Evolutionary conservation across 2,113 vertebrate species (phyloP).

Genomic region (Corythornis madagascariensis): DNA sequence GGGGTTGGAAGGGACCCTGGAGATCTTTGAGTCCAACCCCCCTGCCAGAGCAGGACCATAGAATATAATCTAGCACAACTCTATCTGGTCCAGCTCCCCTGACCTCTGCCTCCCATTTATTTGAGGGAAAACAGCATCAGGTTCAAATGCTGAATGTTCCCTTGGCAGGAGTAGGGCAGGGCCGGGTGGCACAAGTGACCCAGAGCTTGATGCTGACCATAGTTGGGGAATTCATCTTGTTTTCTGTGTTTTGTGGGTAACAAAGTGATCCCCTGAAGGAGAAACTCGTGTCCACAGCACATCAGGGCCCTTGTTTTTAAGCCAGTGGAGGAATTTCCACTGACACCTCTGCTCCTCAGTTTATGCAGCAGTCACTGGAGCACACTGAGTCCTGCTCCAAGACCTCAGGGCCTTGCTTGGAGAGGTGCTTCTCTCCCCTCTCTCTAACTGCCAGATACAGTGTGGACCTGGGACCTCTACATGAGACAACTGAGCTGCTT

Average conservation of each 20-base stretch:
- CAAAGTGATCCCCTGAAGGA: background rate
- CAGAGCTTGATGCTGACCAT: background rate
- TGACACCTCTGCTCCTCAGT: rapidly evolving
- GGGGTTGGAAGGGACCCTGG: too few relatives aligned
- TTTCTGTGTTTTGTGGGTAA: background rate
- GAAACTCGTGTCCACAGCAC: background rate
- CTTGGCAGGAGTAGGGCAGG: background rate
- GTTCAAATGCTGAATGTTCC: background rate
- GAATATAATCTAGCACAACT: too few relatives aligned
- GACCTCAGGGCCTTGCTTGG: background rate
- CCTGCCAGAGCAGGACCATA: too few relatives aligned
- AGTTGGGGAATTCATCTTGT: background rate
- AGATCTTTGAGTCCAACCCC: too few relatives aligned
- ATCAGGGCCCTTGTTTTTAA: background rate
- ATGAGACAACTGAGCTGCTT: background rate
- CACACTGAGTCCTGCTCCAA: background rate
- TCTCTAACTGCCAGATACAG: background rate
- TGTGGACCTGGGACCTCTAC: background rate
- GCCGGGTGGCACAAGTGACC: background rate
- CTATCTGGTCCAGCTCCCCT: too few relatives aligned
- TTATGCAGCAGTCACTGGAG: background rate
- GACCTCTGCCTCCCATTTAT: background rate
- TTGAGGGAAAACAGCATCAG: background rate
- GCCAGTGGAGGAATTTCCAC: background rate
- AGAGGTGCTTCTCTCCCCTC: background rate